Base-by-base conservation (phyloP, 2,113 vertebrate species). In the Probosciger aterrimus region DNA sequence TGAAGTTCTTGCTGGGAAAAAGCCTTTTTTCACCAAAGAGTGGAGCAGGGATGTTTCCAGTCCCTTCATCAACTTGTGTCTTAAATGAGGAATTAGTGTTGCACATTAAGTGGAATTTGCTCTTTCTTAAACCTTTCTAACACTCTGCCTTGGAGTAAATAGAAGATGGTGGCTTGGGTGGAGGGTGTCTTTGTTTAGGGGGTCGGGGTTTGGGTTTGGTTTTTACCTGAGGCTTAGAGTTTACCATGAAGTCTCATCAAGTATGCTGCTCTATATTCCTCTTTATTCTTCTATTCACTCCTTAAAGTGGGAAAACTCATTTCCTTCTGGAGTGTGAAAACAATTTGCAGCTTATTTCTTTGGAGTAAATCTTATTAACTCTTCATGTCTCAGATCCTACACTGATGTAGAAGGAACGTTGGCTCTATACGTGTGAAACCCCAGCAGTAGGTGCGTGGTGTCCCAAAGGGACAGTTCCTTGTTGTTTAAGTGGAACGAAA, bases 301-400 rank as follows among this genome's bases (percentile, higher is more conserved):
- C 52, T 81, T 30, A 15, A 59, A 82, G 53, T 49, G 79, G 63
- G 67, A 63, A 93, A 88, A 86, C 73, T 69, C 8, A 41, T 93
- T 97, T 96, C 82, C 88, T 97, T 93, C 75, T 69, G 92, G 83
- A 74, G 82, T 63, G 86, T 88, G 94, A 94, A 88, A 85, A 85
- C 78, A 49, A 80, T 85, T 39, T 88, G 70, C 68, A 64, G 65
- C 52, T 80, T 77, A 62, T 86, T 79, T 75, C 62, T 81, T 84
- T 0, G 2, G 47, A 75, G 70, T 30, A 75, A 78, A 44, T 90
- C 35, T 6, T n/a, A 18, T 70, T 82, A 90, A 93, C 78, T 82
- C 82, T 64, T 91, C 8, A 39, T 49, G 35, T 69, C 62, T 82
- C 37, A 8, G 11, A 11, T 35, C 15, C 60, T 33, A 17, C 8